These are phyloP conservation scores for Tringa solitaria DNA, from an alignment of 2,113 vertebrate species.

Conservation along the genomic window DNA sequence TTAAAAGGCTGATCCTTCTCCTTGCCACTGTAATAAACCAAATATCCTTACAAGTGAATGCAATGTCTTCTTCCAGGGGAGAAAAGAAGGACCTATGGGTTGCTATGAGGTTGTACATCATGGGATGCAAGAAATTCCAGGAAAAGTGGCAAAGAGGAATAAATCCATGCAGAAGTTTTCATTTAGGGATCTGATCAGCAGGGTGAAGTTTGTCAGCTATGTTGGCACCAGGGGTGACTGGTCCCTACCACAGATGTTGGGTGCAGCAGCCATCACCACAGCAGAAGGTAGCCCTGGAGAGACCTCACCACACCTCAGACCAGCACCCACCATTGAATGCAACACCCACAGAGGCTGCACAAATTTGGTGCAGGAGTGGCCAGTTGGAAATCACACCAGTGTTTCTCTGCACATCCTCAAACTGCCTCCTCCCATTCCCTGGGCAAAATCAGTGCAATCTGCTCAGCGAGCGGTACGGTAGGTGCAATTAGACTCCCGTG, in stretches of 20 bases:
- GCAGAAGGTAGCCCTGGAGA: too few species aligned
- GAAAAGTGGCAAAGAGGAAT: neutral
- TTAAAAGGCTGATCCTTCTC: neutral
- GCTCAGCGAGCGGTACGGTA: rapidly evolving
- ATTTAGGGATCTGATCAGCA: neutral
- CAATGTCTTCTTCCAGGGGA: neutral
- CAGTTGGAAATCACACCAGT: neutral
- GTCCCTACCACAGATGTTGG: rapidly evolving
- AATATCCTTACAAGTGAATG: neutral
- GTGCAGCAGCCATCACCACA: neutral
- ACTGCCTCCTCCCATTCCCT: neutral
- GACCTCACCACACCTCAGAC: neutral
- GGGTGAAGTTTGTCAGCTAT: neutral
- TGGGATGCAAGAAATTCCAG: neutral
- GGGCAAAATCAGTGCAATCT: rapidly evolving
- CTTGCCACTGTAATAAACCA: neutral
- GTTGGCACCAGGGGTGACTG: rapidly evolving
- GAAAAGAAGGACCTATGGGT: neutral
- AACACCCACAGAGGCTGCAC: rapidly evolving
- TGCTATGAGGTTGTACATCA: neutral
- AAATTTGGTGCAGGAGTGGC: rapidly evolving
- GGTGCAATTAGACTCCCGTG: neutral
- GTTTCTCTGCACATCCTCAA: neutral
- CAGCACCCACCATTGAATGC: rapidly evolving
- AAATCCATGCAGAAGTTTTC: neutral